Conservation (phyloP, 2,113 vertebrate species). For the Orycteropus afer region DNA sequence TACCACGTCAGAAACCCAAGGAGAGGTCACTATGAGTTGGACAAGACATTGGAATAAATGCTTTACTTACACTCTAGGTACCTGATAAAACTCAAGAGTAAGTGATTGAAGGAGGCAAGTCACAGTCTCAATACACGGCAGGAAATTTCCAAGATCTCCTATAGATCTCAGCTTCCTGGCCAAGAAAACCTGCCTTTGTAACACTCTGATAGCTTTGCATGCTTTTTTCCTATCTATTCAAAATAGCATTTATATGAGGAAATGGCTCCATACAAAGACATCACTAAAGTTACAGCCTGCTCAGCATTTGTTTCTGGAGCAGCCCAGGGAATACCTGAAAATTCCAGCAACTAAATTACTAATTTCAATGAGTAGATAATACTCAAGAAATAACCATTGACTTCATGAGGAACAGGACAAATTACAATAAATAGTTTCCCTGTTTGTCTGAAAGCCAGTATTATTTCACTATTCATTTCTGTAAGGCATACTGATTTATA, state of each 20-base stretch:
- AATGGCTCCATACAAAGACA: conserved; percentile 50
- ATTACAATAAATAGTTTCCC: background rate
- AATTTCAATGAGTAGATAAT: background rate
- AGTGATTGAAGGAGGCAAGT: background rate
- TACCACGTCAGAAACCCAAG: no score
- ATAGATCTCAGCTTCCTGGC: background rate
- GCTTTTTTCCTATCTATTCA: conserved; percentile 48
- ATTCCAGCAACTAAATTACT: conserved; percentile 42
- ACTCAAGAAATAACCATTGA: background rate
- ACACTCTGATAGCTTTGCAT: background rate
- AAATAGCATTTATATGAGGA: conserved; percentile 47
- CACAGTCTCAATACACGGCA: background rate
- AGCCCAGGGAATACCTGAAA: background rate
- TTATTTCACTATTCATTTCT: conserved; percentile 54
- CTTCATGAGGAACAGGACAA: conserved; percentile 12
- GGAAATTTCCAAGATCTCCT: background rate
- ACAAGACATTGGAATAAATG: background rate
- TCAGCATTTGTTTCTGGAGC: conserved; percentile 18
- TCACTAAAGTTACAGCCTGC: conserved; percentile 45
- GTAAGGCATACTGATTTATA: background rate
- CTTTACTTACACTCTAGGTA: background rate
- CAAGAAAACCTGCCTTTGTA: conserved; percentile 5
- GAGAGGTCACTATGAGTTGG: no score
- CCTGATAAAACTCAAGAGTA: background rate
- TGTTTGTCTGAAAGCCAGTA: conserved; percentile 19